phyloP scores from a whole-genome alignment of 1,140 invertebrate genomes.

The Kradibia gibbosae region DNA sequence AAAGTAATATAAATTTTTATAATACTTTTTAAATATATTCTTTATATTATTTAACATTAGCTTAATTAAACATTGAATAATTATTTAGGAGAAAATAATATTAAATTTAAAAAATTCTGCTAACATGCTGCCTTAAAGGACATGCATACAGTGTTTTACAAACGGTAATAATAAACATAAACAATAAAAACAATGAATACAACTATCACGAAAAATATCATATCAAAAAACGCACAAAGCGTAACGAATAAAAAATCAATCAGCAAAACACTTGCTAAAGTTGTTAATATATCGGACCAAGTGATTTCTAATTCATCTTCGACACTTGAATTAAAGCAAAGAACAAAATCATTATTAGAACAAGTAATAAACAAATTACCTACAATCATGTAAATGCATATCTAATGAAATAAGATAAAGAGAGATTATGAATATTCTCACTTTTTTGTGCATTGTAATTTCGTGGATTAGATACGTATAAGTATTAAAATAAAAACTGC shows the following conservation, averaged over 20 bases:
- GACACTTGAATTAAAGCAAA: slow-evolving; percentile 2
- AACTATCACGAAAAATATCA: background rate
- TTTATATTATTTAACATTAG: slow-evolving; percentile 15
- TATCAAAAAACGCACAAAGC: slow-evolving; percentile 13
- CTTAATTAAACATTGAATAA: slow-evolving; percentile 29
- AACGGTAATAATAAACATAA: background rate
- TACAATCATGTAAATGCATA: slow-evolving; percentile 23
- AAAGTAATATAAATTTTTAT: slow-evolving; percentile 20
- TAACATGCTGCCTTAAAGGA: background rate
- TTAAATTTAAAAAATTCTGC: slow-evolving; percentile 13
- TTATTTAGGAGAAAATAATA: slow-evolving; percentile 20
- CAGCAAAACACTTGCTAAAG: background rate
- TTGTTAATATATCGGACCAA: slow-evolving; percentile 28
- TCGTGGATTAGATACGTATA: background rate
- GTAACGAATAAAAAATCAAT: background rate
- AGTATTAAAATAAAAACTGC: slow-evolving; percentile 4
- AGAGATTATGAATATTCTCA: slow-evolving; percentile 20
- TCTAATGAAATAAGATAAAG: background rate
- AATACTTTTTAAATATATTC: slow-evolving; percentile 4
- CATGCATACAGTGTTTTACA: background rate
- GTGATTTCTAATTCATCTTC: slow-evolving; percentile 15
- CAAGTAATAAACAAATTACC: background rate
- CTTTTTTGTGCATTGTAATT: background rate
- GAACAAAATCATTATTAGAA: background rate
- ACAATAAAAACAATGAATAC: background rate